Percentiles rank a stretch among this genome's conserved stretches.
Evolutionary conservation across 1,140 invertebrate species (phyloP).

Genomic region (Pristionchus pacificus): DNA sequence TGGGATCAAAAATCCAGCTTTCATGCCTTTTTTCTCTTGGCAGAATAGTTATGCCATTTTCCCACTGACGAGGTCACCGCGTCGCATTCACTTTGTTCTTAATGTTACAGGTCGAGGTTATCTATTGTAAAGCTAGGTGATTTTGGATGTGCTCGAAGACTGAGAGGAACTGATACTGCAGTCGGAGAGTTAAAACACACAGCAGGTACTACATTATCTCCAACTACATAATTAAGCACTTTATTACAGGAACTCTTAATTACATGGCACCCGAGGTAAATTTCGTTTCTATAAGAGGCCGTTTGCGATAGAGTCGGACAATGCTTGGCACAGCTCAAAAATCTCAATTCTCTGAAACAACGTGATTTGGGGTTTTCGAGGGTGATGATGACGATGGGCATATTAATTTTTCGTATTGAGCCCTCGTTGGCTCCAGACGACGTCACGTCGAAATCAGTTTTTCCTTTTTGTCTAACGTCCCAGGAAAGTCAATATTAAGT

Average conservation of each 20-base stretch:
- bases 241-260: conserved; percentile 81
- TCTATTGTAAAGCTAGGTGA: too few species aligned
- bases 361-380: neutral
- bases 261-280: conserved; percentile 34
- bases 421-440: neutral
- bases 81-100: too few species aligned
- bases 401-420: too few species aligned
- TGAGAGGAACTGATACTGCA: conserved; percentile 77
- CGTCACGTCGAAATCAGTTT: neutral
- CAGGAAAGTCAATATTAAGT: too few species aligned
- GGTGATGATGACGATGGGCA: neutral
- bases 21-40: too few species aligned
- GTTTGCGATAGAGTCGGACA: neutral
- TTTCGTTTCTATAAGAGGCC: too few species aligned
- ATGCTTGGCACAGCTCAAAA: neutral
- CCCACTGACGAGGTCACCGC: too few species aligned
- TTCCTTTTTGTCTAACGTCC: neutral
- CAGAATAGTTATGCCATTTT: too few species aligned
- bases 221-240: too few species aligned
- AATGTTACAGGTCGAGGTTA: too few species aligned
- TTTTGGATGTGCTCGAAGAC: conserved; percentile 71
- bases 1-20: too few species aligned
- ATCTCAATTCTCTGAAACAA: neutral
- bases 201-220: conserved; percentile 80
- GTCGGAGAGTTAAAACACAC: conserved; percentile 78